These are phyloP conservation scores for Ormyrus labotus DNA, from an alignment of 2,888 invertebrate genomes.

Conservation along the genomic window DNA sequence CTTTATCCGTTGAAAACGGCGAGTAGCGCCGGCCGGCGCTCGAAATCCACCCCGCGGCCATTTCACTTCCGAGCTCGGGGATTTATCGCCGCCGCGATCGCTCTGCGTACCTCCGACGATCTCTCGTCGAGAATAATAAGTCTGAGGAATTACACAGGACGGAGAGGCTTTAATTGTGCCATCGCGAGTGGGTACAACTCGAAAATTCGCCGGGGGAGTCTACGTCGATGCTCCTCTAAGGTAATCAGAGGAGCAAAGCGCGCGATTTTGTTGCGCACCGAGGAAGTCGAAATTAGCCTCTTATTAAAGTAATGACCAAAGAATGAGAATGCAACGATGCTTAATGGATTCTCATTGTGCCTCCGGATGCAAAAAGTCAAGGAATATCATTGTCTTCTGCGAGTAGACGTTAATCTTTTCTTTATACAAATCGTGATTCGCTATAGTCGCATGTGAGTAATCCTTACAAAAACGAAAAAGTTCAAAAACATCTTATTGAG, in stretches of 20 bases:
- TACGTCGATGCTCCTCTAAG: neutral
- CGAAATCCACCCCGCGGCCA: slow-evolving; percentile 29
- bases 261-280: neutral
- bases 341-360: slow-evolving; percentile 6
- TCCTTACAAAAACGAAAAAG: too few species aligned
- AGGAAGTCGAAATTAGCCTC: slow-evolving; percentile 34
- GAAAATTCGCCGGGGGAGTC: too few species aligned
- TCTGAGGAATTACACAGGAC: slow-evolving; percentile 11
- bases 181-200: neutral
- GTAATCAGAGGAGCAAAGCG: neutral
- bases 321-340: neutral
- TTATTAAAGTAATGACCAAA: slow-evolving; percentile 43
- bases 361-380: too few species aligned
- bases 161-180: slow-evolving; percentile 28
- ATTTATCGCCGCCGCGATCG: slow-evolving; percentile 35
- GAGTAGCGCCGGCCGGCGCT: neutral
- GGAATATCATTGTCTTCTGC: too few species aligned
- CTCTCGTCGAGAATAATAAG: slow-evolving; percentile 26
- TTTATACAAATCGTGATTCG: too few species aligned
- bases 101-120: neutral
- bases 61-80: slow-evolving; percentile 27
- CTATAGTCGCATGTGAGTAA: too few species aligned
- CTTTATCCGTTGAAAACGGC: neutral
- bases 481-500: too few species aligned
- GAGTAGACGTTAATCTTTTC: too few species aligned